Conservation (phyloP, 2,113 vertebrate genomes). For the Phyllostomus discolor region DNA sequence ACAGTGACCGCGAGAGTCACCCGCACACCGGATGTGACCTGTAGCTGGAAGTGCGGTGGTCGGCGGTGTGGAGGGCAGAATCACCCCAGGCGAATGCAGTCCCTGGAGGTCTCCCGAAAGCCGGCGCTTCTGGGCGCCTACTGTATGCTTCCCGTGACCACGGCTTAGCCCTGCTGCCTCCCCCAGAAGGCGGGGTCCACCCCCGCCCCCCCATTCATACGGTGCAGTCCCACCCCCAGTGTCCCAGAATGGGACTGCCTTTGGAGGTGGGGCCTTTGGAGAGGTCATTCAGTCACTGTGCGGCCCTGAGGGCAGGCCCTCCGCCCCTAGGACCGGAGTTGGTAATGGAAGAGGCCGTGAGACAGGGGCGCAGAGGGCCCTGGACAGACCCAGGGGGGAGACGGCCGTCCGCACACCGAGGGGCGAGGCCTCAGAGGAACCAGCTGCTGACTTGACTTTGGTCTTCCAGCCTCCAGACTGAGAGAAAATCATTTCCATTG, state of each 20-base stretch:
- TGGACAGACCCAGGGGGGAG: not conserved
- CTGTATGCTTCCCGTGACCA: fast-evolving
- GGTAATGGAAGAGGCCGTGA: not conserved
- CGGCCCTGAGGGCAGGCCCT: not conserved
- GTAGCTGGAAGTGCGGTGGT: not conserved
- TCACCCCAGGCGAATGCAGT: not conserved
- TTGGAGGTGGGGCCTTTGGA: not conserved
- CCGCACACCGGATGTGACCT: fast-evolving
- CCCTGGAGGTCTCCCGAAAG: not conserved
- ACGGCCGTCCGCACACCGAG: fast-evolving
- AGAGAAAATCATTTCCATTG: too few species aligned
- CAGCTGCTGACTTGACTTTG: not conserved
- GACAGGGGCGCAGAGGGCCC: not conserved
- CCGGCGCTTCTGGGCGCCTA: fast-evolving
- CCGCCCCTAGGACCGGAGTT: not conserved
- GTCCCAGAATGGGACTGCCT: not conserved
- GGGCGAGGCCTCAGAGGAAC: not conserved
- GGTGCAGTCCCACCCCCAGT: not conserved
- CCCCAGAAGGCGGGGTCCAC: too few species aligned
- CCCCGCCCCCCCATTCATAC: too few species aligned
- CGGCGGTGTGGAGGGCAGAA: fast-evolving
- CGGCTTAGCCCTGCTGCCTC: not conserved
- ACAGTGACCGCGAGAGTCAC: not conserved
- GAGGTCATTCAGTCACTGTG: not conserved
- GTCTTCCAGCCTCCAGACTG: not conserved